Percentiles rank a stretch among this genome's conserved stretches.
These are phyloP conservation scores for Polydrusus pterygomalis DNA, from an alignment of 2,888 invertebrate species.

Conservation along the genomic window DNA sequence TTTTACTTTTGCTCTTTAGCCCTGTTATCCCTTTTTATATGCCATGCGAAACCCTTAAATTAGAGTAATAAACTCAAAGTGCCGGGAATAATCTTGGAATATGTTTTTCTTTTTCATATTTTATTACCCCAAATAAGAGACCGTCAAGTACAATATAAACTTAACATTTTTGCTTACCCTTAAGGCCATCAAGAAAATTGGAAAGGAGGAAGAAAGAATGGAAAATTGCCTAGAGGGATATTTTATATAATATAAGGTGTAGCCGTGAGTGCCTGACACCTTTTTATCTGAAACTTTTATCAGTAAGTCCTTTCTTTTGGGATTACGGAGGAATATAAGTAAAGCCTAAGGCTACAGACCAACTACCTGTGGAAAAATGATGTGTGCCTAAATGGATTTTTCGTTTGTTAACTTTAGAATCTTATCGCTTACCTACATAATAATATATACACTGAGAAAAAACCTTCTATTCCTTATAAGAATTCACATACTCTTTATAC, in stretches of 20 bases:
- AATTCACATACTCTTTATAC: too few relatives aligned
- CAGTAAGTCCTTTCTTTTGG: background rate
- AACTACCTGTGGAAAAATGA: too few relatives aligned
- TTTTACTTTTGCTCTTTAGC: too few relatives aligned
- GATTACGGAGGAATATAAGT: background rate
- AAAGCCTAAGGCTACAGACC: constrained; percentile 11
- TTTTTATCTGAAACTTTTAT: constrained; percentile 20
- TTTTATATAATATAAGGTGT: constrained; percentile 12
- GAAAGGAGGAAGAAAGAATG: background rate
- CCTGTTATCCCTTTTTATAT: too few relatives aligned
- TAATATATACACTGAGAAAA: too few relatives aligned
- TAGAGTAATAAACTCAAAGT: background rate
- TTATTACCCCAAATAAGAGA: background rate
- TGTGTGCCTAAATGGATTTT: too few relatives aligned
- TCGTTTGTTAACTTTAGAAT: background rate
- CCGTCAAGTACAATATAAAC: background rate
- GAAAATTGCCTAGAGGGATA: constrained; percentile 21
- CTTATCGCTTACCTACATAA: background rate
- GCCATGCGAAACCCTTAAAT: background rate
- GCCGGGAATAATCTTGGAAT: background rate
- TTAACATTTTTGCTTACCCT: background rate
- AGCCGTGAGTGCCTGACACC: constrained; percentile 7
- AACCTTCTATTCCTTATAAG: too few relatives aligned
- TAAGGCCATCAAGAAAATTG: constrained; percentile 24
- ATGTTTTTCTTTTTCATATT: constrained; percentile 1